A percentile compares a stretch with the other conserved stretches of the same genome.
phyloP scores from a whole-genome alignment of 2,113 vertebrate species.

The Vulpes ferrilata region DNA sequence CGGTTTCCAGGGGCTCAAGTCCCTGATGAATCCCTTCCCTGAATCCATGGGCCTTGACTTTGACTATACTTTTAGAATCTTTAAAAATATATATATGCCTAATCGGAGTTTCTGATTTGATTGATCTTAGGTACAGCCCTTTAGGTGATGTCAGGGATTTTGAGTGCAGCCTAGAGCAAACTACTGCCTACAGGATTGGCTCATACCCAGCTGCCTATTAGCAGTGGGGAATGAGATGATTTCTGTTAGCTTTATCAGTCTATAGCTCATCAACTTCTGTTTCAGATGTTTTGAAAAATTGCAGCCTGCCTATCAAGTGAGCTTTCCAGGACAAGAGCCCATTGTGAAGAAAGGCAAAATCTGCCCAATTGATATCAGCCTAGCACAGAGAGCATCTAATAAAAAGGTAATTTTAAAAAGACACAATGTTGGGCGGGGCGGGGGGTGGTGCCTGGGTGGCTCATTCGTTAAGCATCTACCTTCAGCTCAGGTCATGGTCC shows the following conservation, averaged over 20 bases:
- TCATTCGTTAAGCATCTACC: background rate
- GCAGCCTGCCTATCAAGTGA: conserved; percentile 93
- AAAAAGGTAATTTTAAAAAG: conserved; percentile 93
- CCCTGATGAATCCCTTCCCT: background rate
- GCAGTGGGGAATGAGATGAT: background rate
- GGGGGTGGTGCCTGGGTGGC: background rate
- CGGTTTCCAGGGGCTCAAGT: background rate
- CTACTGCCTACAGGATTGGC: background rate
- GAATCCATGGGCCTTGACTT: background rate
- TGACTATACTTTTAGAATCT: background rate
- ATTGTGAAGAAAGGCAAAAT: conserved; percentile 94
- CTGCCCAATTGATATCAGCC: conserved; percentile 92
- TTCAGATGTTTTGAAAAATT: conserved; percentile 93
- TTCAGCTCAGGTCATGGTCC: background rate
- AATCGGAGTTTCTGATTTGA: background rate
- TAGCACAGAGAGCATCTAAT: conserved; percentile 94
- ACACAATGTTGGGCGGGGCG: background rate
- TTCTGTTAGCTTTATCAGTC: background rate
- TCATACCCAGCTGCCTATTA: background rate
- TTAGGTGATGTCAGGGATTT: background rate
- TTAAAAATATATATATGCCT: background rate
- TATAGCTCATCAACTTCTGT: background rate
- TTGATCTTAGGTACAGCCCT: background rate
- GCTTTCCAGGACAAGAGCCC: conserved; percentile 91
- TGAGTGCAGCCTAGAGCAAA: background rate